Base-by-base conservation (phyloP, 1,140 invertebrate genomes). In the Microplitis demolitor region DNA sequence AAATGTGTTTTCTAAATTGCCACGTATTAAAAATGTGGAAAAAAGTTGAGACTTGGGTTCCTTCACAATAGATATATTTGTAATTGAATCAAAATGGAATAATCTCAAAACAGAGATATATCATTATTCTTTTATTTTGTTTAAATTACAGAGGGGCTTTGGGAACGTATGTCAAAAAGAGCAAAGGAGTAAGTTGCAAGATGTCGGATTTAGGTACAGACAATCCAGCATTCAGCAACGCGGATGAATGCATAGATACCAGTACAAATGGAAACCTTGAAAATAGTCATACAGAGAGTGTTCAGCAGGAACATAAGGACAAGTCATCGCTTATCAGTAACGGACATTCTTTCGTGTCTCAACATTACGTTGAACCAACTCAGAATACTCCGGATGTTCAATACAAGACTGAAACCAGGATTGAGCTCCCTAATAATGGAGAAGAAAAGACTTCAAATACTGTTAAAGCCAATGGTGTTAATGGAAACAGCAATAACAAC, bases 401-500 rank as follows among this genome's bases (percentile, higher is more conserved):
- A 64, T 83, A 80, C 76, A 82, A 81, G 73, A 80, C 80, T 62
- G 85, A 87, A 77, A 86, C 84, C 4, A 83, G 79, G 71, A 85
- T 87, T 73, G 84, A 87, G 39, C 53, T 86, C 63, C 84, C 85
- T n/a, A 77, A 76, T 35, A 81, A 74, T 56, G 68, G 24, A 13
- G 74, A 83, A 66, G 78, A 75, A 54, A 79, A 80, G 54, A 82
- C 72, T 14, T 61, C 71, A 31, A 71, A 73, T 75, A 75, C 70
- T 69, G 78, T 78, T 34, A 87, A 87, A 76, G 76, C 78, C 66
- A 87, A 85, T 76, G 85, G 85, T 14, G 77, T 85, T 54, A 77
- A 86, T 70, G 79, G 80, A 45, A 86, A 86, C 71, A 84, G 84
- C 37, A 87, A 86, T 67, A 86, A 86, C 61, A 86, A 86, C 64